phyloP scores from a whole-genome alignment of 2,888 invertebrate genomes.

The Apantesis nais region DNA sequence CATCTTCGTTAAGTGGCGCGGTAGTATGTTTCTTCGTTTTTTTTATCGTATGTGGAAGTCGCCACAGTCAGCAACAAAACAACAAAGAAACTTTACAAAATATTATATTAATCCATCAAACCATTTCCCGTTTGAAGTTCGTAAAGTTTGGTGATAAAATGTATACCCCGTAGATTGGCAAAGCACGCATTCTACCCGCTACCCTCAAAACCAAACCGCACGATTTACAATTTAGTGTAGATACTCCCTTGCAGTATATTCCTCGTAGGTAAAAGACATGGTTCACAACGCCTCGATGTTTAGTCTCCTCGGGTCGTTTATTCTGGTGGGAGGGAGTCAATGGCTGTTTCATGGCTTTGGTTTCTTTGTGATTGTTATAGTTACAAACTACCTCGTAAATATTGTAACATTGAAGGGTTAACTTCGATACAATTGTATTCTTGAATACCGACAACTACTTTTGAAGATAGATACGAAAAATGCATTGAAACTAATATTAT shows the following conservation, averaged over 20 bases:
- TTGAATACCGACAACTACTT: background rate
- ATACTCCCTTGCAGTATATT: background rate
- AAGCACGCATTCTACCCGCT: slow-evolving; percentile 1
- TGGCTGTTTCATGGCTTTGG: slow-evolving; percentile 26
- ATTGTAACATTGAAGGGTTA: background rate
- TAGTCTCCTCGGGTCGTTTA: slow-evolving; percentile 41
- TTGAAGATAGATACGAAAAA: background rate
- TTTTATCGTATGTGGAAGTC: too few species aligned
- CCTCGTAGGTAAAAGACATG: slow-evolving; percentile 17
- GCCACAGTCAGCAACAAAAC: too few species aligned
- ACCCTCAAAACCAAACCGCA: slow-evolving; percentile 18
- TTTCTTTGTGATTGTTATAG: slow-evolving; percentile 25
- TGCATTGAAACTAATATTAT: too few species aligned
- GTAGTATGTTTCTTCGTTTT: too few species aligned
- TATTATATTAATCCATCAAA: background rate
- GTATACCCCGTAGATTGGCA: background rate
- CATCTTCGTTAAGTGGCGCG: too few species aligned
- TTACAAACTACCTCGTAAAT: slow-evolving; percentile 42
- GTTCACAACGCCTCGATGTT: slow-evolving; percentile 22
- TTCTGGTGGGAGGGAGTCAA: slow-evolving; percentile 37
- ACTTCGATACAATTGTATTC: background rate
- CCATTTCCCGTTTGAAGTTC: background rate
- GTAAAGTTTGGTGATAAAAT: slow-evolving; percentile 8
- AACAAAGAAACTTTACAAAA: background rate
- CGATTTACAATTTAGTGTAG: background rate